Evolutionary conservation across 2,113 vertebrate genomes (phyloP).

Genomic region (Nothocercus julius): DNA sequence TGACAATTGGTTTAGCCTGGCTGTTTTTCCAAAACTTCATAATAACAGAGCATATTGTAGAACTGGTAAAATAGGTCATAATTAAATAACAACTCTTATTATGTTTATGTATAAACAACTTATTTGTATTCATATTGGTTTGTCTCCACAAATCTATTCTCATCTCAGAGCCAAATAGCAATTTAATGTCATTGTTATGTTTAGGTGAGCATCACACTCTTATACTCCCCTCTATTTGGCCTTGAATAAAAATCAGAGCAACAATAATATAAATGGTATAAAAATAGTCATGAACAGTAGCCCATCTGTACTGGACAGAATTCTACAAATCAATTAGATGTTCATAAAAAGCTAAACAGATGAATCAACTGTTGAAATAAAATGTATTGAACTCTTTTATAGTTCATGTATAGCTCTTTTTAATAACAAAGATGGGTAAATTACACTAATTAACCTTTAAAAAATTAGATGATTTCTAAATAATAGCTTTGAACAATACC

Average conservation of each 20-base stretch:
- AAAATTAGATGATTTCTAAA: constrained; percentile 87
- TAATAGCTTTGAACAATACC: constrained; percentile 89
- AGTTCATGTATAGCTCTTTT: constrained; percentile 87
- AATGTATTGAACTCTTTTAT: constrained; percentile 82
- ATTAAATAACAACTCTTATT: constrained; percentile 69
- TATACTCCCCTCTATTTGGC: constrained; percentile 75
- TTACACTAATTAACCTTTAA: constrained; percentile 96
- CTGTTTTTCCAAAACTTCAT: constrained; percentile 19
- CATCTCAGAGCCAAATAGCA: constrained; percentile 72
- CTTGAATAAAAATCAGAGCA: constrained; percentile 83
- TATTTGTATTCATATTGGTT: constrained; percentile 70
- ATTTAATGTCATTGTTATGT: constrained; percentile 77
- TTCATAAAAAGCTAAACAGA: constrained; percentile 80
- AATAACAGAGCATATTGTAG: constrained; percentile 35
- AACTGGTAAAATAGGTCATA: constrained; percentile 51
- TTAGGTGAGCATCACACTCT: constrained; percentile 79
- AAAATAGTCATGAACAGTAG: constrained; percentile 77
- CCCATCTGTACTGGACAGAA: constrained; percentile 85
- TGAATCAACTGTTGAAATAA: constrained; percentile 79
- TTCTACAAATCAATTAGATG: constrained; percentile 87
- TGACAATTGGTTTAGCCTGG: constrained; percentile 23
- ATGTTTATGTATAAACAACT: constrained; percentile 72
- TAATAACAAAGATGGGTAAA: constrained; percentile 87
- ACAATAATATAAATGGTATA: constrained; percentile 79
- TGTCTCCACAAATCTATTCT: constrained; percentile 73